Evolutionary conservation across 2,888 invertebrate genomes (phyloP).

Genomic region (Belgica antarctica): DNA sequence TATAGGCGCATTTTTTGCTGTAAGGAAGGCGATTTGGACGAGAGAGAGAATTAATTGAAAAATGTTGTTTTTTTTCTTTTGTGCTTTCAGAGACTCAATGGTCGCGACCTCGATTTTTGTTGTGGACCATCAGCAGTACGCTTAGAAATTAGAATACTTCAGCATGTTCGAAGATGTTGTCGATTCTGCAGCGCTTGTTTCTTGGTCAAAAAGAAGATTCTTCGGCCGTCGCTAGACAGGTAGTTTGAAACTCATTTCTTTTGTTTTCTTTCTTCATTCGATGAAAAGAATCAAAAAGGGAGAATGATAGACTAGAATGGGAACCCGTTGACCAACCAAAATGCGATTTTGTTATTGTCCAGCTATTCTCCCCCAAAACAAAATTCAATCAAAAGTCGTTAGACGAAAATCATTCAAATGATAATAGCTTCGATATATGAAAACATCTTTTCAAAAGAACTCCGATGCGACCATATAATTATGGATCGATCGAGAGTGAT

Average conservation of each 20-base stretch:
- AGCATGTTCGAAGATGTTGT: neutral
- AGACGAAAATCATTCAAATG: neutral
- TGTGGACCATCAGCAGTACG: neutral
- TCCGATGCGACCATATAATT: too few relatives aligned
- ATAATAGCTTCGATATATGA: too few relatives aligned
- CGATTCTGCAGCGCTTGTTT: neutral
- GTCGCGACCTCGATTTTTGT: conserved; percentile 29
- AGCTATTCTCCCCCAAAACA: neutral
- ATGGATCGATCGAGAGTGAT: neutral
- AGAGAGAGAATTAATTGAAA: conserved; percentile 33
- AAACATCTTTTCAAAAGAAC: too few relatives aligned
- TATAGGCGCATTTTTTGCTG: neutral
- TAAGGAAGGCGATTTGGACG: neutral
- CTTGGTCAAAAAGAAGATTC: neutral
- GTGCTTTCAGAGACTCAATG: neutral
- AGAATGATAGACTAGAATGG: conserved; percentile 17
- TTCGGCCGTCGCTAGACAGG: conserved; percentile 16
- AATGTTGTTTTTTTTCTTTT: conserved; percentile 21
- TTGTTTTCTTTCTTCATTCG: conserved; percentile 31
- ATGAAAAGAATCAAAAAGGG: neutral
- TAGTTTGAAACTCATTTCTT: conserved; percentile 36
- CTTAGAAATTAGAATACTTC: conserved; percentile 16
- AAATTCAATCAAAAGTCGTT: neutral
- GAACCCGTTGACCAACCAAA: neutral
- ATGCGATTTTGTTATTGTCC: neutral